A percentile compares a stretch with the other conserved stretches of the same genome.
Conservation (phyloP, 2,888 invertebrate genomes). For the Congeria kusceri region DNA sequence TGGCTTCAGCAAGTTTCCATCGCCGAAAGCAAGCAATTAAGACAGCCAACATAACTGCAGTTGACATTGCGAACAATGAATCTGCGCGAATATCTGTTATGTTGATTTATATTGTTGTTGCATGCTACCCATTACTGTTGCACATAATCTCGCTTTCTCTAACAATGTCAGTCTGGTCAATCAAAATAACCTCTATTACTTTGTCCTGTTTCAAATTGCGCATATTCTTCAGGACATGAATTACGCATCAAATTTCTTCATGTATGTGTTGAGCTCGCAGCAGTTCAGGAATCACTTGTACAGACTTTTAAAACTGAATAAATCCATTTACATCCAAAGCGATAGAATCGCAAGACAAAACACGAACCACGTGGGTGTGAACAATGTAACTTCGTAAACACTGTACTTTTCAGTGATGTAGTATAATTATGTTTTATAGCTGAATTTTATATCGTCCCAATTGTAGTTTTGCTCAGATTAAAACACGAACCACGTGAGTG, state of each 20-base stretch:
- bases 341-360: too few relatives aligned
- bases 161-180: slow-evolving; percentile 63
- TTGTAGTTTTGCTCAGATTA: too few relatives aligned
- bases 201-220: slow-evolving; percentile 62
- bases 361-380: too few relatives aligned
- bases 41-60: background rate
- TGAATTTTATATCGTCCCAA: too few relatives aligned
- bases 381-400: too few relatives aligned
- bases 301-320: slow-evolving; percentile 9
- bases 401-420: too few relatives aligned
- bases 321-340: too few relatives aligned
- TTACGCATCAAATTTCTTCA: slow-evolving; percentile 74
- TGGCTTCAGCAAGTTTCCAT: slow-evolving; percentile 10
- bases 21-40: background rate
- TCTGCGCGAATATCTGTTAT: slow-evolving; percentile 59
- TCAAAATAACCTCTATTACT: slow-evolving; percentile 49
- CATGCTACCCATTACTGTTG: slow-evolving; percentile 69
- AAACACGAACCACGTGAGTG: too few relatives aligned
- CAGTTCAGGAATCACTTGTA: slow-evolving; percentile 39
- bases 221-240: slow-evolving; percentile 73
- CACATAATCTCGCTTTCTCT: slow-evolving; percentile 64
- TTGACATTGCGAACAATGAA: background rate
- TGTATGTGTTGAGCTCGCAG: slow-evolving; percentile 69
- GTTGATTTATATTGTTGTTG: slow-evolving; percentile 68
- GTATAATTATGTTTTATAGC: too few relatives aligned